Base-by-base conservation (phyloP, 2,113 vertebrate species). In the Pyrgilauda ruficollis region DNA sequence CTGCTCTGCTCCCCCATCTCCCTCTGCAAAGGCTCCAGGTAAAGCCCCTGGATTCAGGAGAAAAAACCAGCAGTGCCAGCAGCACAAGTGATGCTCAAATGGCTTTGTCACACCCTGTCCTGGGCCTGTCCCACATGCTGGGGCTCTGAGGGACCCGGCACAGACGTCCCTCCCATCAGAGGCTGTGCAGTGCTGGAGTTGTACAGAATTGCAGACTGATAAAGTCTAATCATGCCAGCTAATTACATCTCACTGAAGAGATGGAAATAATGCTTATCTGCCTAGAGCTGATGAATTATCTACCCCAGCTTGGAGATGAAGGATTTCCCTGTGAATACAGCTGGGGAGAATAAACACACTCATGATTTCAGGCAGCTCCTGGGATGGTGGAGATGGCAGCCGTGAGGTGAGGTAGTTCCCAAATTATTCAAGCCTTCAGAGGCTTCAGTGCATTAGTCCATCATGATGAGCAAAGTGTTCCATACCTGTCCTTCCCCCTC, bases 91-190 rank as follows among this genome's bases (percentile, higher is more conserved):
- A 9, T 46, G 74, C 43, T 43, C 33, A 27, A 1, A 33, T 5
- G 35, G 35, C 18, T 43, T 84, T 77, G 33, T 35, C 30, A 24
- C 64, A 23, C 6, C 70, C 6, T 7, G 49, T 30, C 18, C 28
- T 0, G 0, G 1, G 5, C 24, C 52, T 56, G 55, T 30, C 59
- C 76, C 76, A 18, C 0, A 0, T 26, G 35, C 27, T 8, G 14
- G 44, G 44, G 30, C 73, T 68, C 41, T 0, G 1, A 73, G 50
- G 3, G 13, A n/a, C 28, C 30, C 64, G 17, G 64, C 49, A 39
- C 47, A 23, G 68, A 26, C 6, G 0, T 31, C 73, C 39, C 80
- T 74, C 77, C 44, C 4, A 2, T 26, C 59, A 27, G 15, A 81
- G 76, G 11, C 73, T 15, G 44, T 15, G 78, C 27, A 6, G 43